Percentiles rank a stretch among this genome's conserved stretches.
Evolutionary conservation across 2,888 invertebrate genomes (phyloP).

Genomic region (Drosophila greeni): DNA sequence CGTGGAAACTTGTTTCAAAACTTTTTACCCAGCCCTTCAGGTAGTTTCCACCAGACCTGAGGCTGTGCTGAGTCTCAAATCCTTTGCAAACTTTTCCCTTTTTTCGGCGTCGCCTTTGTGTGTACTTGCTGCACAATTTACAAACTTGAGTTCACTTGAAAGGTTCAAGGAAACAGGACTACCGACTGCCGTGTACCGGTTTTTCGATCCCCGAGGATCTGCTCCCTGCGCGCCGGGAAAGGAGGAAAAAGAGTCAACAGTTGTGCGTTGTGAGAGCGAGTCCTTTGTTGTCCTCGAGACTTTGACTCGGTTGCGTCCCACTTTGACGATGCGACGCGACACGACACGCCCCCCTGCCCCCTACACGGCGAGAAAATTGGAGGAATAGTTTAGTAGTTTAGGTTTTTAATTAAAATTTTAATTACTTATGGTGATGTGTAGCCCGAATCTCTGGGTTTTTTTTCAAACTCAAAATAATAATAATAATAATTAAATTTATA

Average conservation of each 20-base stretch:
- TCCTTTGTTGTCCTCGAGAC: slow-evolving; percentile 45
- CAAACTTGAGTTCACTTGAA: slow-evolving; percentile 74
- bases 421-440: too few relatives aligned
- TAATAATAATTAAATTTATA: slow-evolving; percentile 15
- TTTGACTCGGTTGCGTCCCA: slow-evolving; percentile 73
- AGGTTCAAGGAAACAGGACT: slow-evolving; percentile 65
- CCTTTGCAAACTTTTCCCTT: slow-evolving; percentile 3
- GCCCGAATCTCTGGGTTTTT: neutral
- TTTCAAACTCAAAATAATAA: too few relatives aligned
- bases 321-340: slow-evolving; percentile 53
- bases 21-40: slow-evolving; percentile 43
- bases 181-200: slow-evolving; percentile 53
- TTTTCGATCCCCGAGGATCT: slow-evolving; percentile 29
- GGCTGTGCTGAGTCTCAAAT: slow-evolving; percentile 3
- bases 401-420: too few relatives aligned
- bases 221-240: neutral
- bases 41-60: slow-evolving; percentile 66
- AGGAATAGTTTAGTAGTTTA: too few relatives aligned
- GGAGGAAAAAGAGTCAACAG: slow-evolving; percentile 28
- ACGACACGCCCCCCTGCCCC: slow-evolving; percentile 9
- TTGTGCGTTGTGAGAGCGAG: slow-evolving; percentile 19
- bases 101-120: slow-evolving; percentile 18
- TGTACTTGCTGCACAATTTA: slow-evolving; percentile 71
- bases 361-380: slow-evolving; percentile 13
- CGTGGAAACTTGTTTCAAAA: slow-evolving; percentile 47